Conservation (phyloP, 2,113 vertebrate genomes). For the Ochotona princeps region DNA sequence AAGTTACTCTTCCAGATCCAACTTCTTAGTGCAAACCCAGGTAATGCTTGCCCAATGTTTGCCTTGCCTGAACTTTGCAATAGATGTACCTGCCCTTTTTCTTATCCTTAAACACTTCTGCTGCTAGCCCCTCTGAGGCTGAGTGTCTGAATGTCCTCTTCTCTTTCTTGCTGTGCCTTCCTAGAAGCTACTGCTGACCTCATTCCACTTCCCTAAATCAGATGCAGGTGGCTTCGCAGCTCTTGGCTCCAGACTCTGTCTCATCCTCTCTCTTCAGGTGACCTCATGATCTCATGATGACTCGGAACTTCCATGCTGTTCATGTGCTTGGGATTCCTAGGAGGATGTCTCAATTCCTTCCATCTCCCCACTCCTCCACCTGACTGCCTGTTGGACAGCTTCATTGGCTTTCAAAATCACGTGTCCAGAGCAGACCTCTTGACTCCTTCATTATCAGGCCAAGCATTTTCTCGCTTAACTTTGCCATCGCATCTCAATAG, state of each 20-base stretch:
- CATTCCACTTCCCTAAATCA: neutral
- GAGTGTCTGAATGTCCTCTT: neutral
- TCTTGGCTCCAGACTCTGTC: neutral
- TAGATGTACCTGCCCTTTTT: neutral
- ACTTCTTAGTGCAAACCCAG: neutral
- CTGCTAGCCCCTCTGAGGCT: neutral
- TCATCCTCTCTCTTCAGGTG: neutral
- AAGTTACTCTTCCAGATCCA: neutral
- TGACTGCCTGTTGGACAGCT: neutral
- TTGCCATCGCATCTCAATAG: neutral
- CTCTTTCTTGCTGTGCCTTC: neutral
- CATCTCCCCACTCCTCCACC: neutral
- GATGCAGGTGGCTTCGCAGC: accelerated
- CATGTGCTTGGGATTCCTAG: neutral
- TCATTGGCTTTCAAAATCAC: neutral
- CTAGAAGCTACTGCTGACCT: neutral
- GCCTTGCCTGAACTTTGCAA: neutral
- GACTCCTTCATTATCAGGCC: neutral
- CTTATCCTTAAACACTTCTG: neutral
- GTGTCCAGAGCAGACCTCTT: neutral
- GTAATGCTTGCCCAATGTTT: no score
- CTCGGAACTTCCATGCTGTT: neutral
- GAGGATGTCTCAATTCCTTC: neutral
- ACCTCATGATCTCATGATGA: neutral
- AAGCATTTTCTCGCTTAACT: neutral